Conservation (phyloP, 2,797 vertebrate species). For the Liparis tanakae region DNA sequence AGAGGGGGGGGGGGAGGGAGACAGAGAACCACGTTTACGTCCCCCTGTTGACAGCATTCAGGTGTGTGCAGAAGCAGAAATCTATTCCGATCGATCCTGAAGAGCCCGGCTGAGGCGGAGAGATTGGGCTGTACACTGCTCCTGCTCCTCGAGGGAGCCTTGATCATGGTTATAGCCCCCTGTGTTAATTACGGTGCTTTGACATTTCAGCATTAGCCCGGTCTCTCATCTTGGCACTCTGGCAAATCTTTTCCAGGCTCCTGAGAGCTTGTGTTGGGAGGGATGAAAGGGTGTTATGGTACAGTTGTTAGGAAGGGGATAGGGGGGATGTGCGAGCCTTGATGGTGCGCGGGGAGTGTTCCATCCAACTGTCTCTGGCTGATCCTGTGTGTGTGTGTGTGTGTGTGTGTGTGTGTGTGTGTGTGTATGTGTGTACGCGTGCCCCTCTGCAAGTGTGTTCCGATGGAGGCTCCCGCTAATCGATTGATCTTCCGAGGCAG, state of each 20-base stretch:
- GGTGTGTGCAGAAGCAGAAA: conserved; percentile 82
- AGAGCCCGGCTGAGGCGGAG: conserved; percentile 65
- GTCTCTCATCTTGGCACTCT: conserved; percentile 71
- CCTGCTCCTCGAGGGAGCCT: conserved; percentile 73
- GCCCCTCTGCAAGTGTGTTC: conserved; percentile 35
- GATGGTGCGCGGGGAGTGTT: conserved; percentile 35
- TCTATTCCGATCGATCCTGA: conserved; percentile 81
- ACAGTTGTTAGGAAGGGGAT: conserved; percentile 56
- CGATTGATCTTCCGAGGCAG: conserved; percentile 72
- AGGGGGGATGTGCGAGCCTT: conserved; percentile 30
- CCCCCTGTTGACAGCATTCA: conserved; percentile 77
- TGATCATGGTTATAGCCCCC: conserved; percentile 80
- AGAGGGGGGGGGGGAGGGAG: conserved; percentile 22
- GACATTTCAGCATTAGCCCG: conserved; percentile 75
- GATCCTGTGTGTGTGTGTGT: conserved; percentile 32
- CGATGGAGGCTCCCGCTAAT: conserved; percentile 52
- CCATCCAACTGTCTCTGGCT: conserved; percentile 49
- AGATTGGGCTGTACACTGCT: conserved; percentile 69
- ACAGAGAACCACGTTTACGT: conserved; percentile 70
- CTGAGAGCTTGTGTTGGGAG: conserved; percentile 45
- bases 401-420: conserved; percentile 4
- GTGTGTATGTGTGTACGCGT: conserved; percentile 3
- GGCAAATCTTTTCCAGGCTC: conserved; percentile 71
- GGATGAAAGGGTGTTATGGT: conserved; percentile 65
- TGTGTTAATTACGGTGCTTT: conserved; percentile 84